Evolutionary conservation across 2,888 invertebrate species (phyloP).

Genomic region (Cryptosula pallasiana): DNA sequence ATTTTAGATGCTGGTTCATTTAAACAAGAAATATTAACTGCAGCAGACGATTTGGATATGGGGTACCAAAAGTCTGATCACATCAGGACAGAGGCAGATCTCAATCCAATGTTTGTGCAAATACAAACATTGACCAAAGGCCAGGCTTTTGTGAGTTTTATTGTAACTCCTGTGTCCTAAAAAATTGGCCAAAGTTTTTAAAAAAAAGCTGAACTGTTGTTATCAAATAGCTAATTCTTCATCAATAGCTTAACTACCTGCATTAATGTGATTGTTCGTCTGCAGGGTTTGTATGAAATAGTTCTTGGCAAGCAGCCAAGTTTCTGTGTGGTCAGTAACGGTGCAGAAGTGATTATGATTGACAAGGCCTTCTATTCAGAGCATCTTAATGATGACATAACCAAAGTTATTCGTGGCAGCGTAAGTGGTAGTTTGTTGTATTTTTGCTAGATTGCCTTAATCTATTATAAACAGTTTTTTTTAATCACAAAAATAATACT

Average conservation of each 20-base stretch:
- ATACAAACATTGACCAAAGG: constrained; percentile 39
- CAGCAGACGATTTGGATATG: constrained; percentile 37
- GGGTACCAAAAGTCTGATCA: constrained; percentile 31
- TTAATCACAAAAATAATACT: no score
- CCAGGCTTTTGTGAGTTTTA: constrained; percentile 38
- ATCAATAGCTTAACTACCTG: no score
- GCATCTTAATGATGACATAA: constrained; percentile 36
- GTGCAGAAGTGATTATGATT: constrained; percentile 43
- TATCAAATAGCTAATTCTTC: no score
- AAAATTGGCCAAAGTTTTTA: no score
- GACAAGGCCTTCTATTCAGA: constrained; percentile 40
- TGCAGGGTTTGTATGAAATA: constrained; percentile 40
- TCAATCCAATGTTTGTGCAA: constrained; percentile 37
- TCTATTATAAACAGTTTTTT: no score
- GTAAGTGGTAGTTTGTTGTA: no score
- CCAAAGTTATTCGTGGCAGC: constrained; percentile 35
- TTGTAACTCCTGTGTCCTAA: no score
- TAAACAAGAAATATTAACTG: constrained; percentile 38
- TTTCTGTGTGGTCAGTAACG: constrained; percentile 43
- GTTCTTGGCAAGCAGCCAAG: constrained; percentile 40
- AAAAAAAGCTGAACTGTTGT: no score
- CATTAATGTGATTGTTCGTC: not conserved
- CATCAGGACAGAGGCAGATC: constrained; percentile 35
- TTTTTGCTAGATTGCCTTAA: no score
- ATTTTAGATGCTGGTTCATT: constrained; percentile 1